Evolutionary conservation across 2,113 vertebrate species (phyloP), one percentile per base, ranked within the genome.

Genomic region (Ginglymostoma cirratum): DNA sequence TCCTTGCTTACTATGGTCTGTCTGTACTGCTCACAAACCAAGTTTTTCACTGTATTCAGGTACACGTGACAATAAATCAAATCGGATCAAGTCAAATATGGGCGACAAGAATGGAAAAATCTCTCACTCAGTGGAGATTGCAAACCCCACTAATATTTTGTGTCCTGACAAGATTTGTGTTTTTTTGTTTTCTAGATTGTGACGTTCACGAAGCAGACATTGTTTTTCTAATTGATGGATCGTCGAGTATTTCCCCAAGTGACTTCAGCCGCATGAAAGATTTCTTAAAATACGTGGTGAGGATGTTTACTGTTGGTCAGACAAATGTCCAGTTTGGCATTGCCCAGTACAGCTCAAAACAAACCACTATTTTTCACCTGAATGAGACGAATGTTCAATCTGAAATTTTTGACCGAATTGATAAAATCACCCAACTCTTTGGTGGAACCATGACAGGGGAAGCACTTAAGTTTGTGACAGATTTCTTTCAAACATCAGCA

Each of bases 151-250:
- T 5, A 83, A 83, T 38, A 80, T 38, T 83, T 5, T 42, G 78
- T 83, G 78, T 83, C 15, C 78, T 42, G n/a, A 83, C 4, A 14
- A 15, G 34, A 17, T 83, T 83, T 42, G 19, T 45, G 19, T 42
- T 66, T 96, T 38, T 76, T 70, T 61, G 55, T 61, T 95, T 96
- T 96, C 45, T 94, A 98, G 97, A 96, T 7, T 97, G 97, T 95
- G 96, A 97, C 90, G 96, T 96, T 96, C 96, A 96, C 92, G 96
- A 96, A 34, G 97, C 97, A 15, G 97, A 98, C 45, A 96, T 98
- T 0, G 96, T 97, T 38, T 97, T 98, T 95, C 97, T 98, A 76
- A 96, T 98, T 95, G 97, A 98, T 17, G 97, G 97, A 12, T 98
- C 97, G 1, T 96, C 52, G 2, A 97, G 97, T 96, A 97, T 97